phyloP scores from a whole-genome alignment of 2,797 vertebrate genomes.

The Lithobates pipiens region DNA sequence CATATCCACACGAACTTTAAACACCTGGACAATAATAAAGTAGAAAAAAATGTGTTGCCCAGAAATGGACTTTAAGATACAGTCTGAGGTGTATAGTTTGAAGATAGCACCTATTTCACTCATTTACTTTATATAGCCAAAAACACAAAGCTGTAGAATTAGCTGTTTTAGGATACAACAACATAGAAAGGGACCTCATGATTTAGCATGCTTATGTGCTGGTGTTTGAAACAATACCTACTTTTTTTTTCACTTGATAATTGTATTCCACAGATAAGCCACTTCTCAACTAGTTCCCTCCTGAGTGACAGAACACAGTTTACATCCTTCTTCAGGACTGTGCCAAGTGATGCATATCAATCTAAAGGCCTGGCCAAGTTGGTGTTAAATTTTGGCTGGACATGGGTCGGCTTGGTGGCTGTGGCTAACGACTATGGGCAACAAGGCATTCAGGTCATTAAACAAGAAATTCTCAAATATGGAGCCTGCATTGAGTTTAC shows the following conservation, averaged over 20 bases:
- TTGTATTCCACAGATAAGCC: constrained; percentile 78
- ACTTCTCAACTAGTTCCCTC: constrained; percentile 80
- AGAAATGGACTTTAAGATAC: too few relatives aligned
- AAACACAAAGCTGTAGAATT: too few relatives aligned
- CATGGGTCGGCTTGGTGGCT: constrained; percentile 84
- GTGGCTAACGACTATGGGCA: constrained; percentile 86
- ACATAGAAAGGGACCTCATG: too few relatives aligned
- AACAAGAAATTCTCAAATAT: constrained; percentile 79
- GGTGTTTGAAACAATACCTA: too few relatives aligned
- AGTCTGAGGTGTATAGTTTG: too few relatives aligned
- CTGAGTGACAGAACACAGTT: constrained; percentile 87
- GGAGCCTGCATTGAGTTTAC: constrained; percentile 82
- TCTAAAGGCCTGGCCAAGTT: constrained; percentile 80
- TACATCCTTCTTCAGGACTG: constrained; percentile 82
- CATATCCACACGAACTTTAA: too few relatives aligned
- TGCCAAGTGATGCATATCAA: constrained; percentile 81
- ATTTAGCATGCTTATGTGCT: too few relatives aligned
- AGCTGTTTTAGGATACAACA: too few relatives aligned
- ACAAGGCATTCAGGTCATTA: constrained; percentile 85
- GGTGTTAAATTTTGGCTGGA: constrained; percentile 85
- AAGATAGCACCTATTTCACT: too few relatives aligned
- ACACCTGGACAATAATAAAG: too few relatives aligned
- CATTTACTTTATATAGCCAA: too few relatives aligned
- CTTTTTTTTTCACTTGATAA: background rate
- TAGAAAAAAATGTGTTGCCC: too few relatives aligned